These are phyloP conservation scores for Chrysemys picta DNA, from an alignment of 2,113 vertebrate genomes.

Conservation along the genomic window DNA sequence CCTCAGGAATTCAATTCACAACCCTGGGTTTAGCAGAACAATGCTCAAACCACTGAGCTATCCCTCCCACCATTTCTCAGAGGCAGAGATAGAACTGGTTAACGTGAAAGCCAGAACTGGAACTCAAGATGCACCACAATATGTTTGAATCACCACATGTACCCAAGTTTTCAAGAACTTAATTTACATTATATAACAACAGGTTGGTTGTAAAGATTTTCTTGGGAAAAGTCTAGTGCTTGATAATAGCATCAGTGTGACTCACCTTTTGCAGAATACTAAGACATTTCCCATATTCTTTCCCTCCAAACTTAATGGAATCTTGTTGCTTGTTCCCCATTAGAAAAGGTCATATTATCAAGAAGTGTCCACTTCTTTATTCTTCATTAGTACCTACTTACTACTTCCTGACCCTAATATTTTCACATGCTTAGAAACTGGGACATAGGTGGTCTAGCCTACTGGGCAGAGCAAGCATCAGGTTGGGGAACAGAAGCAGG, in stretches of 20 bases:
- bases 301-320: background rate
- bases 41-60: too few relatives aligned
- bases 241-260: background rate
- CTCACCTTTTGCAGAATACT: background rate
- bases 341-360: background rate
- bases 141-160: background rate
- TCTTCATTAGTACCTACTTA: background rate
- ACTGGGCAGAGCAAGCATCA: background rate
- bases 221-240: background rate
- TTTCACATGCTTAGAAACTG: too few relatives aligned
- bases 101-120: too few relatives aligned
- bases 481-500: background rate
- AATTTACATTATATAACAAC: background rate
- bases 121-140: background rate
- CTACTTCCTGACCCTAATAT: background rate
- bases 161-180: background rate
- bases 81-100: too few relatives aligned
- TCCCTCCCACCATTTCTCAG: too few relatives aligned
- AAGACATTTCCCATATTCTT: background rate
- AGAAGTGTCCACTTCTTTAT: background rate
- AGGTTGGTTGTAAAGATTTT: background rate
- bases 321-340: background rate
- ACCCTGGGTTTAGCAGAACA: too few relatives aligned
- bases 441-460: too few relatives aligned
- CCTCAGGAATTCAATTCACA: too few relatives aligned